These are phyloP conservation scores for Eriosoma lanigerum DNA, from an alignment of 1,140 invertebrate genomes.

Conservation along the genomic window DNA sequence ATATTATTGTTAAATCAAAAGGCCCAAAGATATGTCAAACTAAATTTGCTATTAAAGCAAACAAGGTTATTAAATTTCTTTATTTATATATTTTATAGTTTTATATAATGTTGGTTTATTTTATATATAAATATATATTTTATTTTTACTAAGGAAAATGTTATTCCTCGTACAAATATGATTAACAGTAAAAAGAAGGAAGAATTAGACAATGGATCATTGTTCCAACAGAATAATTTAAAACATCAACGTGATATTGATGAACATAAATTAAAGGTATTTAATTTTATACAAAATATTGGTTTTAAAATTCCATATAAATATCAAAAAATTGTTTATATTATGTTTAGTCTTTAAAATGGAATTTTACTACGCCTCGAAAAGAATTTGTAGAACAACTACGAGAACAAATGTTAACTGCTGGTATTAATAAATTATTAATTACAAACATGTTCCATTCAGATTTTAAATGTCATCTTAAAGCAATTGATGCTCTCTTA, in stretches of 20 bases:
- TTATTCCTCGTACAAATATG: constrained; percentile 16
- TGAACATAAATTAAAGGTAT: constrained; percentile 83
- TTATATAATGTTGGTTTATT: not conserved
- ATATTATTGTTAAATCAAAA: constrained; percentile 38
- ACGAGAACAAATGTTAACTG: constrained; percentile 85
- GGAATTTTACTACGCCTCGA: constrained; percentile 92
- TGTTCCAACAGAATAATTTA: constrained; percentile 79
- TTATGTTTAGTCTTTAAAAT: constrained; percentile 71
- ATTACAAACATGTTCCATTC: constrained; percentile 90
- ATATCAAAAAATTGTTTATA: not conserved
- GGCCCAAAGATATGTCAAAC: constrained; percentile 17
- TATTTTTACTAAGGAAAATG: constrained; percentile 41
- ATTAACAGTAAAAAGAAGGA: constrained; percentile 69
- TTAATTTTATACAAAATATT: not conserved
- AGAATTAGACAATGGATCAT: constrained; percentile 77
- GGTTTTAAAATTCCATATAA: not conserved
- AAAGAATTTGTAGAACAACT: constrained; percentile 92
- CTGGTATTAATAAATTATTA: constrained; percentile 82
- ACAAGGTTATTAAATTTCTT: not conserved
- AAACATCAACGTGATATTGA: constrained; percentile 90
- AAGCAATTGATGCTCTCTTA: constrained; percentile 87
- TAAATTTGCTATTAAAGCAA: constrained; percentile 14
- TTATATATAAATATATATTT: too few species aligned
- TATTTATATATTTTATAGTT: not conserved
- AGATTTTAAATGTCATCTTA: constrained; percentile 95